Evolutionary conservation across 2,888 invertebrate genomes (phyloP).

Genomic region (Endotricha flammealis): DNA sequence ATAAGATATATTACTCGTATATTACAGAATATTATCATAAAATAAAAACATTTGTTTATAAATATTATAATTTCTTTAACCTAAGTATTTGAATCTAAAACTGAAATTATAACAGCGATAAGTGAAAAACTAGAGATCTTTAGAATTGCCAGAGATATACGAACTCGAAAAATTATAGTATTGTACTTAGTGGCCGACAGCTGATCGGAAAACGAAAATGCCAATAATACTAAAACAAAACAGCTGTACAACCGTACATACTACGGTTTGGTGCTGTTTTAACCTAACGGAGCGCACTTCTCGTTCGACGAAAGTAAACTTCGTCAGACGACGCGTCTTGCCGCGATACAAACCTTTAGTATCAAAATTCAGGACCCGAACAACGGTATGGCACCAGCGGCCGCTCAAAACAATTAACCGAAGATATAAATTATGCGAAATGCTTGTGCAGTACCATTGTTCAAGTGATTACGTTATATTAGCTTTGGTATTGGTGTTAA

Average conservation of each 20-base stretch:
- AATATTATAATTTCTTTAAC: slow-evolving; percentile 54
- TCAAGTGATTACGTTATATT: slow-evolving; percentile 46
- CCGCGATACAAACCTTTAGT: slow-evolving; percentile 12
- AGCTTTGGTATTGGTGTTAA: slow-evolving; percentile 74
- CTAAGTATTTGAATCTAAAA: slow-evolving; percentile 36
- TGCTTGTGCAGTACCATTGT: slow-evolving; percentile 43
- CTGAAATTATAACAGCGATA: slow-evolving; percentile 36
- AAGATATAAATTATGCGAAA: slow-evolving; percentile 38
- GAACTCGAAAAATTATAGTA: slow-evolving; percentile 23
- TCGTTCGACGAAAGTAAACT: slow-evolving; percentile 11
- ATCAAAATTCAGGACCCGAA: slow-evolving; percentile 12
- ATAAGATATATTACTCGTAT: slow-evolving; percentile 63
- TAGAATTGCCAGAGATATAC: slow-evolving; percentile 27
- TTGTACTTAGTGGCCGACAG: slow-evolving; percentile 30
- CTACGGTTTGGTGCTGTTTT: slow-evolving; percentile 13
- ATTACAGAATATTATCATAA: slow-evolving; percentile 53
- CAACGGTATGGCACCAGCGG: slow-evolving; percentile 40
- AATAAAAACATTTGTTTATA: slow-evolving; percentile 56
- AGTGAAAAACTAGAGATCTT: slow-evolving; percentile 42
- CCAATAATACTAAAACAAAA: slow-evolving; percentile 15
- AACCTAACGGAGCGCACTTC: slow-evolving; percentile 16
- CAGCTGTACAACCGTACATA: slow-evolving; percentile 16
- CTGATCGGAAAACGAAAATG: slow-evolving; percentile 13
- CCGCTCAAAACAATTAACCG: slow-evolving; percentile 37
- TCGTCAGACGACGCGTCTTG: slow-evolving; percentile 18